A percentile compares a stretch with the other conserved stretches of the same genome.
phyloP scores from a whole-genome alignment of 2,888 invertebrate species.

The Campoplex capitator region DNA sequence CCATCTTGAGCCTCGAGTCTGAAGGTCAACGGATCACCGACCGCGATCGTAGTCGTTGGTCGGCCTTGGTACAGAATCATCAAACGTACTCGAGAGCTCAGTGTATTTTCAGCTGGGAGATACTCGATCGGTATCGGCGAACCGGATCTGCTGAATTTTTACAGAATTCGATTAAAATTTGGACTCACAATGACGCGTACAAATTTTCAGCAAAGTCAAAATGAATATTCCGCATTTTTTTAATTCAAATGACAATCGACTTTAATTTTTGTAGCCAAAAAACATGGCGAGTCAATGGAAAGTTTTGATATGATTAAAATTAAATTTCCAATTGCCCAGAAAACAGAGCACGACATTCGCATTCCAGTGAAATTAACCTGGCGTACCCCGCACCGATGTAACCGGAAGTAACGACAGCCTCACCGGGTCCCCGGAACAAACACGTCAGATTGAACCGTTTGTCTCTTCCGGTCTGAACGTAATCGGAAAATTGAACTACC shows the following conservation, averaged over 20 bases:
- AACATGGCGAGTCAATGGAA: too few relatives aligned
- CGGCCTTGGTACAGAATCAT: constrained; percentile 95
- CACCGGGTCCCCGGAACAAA: constrained; percentile 95
- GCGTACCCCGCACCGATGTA: constrained; percentile 95
- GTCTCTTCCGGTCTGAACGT: constrained; percentile 95
- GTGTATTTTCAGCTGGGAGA: constrained; percentile 95
- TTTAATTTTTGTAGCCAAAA: not conserved
- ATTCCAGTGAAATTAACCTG: constrained; percentile 63
- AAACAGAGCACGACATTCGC: too few relatives aligned
- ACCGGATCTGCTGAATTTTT: constrained; percentile 89
- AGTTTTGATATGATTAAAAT: not conserved
- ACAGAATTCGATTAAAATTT: constrained; percentile 35
- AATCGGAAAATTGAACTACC: constrained; percentile 96
- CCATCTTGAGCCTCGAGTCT: constrained; percentile 95
- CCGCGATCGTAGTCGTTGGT: constrained; percentile 96
- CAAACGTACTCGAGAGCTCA: constrained; percentile 94
- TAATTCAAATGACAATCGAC: not conserved
- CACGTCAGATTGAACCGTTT: constrained; percentile 97
- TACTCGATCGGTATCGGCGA: constrained; percentile 97
- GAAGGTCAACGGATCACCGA: constrained; percentile 96
- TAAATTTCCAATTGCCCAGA: not conserved
- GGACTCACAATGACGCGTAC: not conserved
- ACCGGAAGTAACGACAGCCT: constrained; percentile 96
- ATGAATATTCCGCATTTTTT: not conserved
- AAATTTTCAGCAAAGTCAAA: not conserved